Conservation (phyloP, 2,797 vertebrate genomes). For the Austrolebias charrua region DNA sequence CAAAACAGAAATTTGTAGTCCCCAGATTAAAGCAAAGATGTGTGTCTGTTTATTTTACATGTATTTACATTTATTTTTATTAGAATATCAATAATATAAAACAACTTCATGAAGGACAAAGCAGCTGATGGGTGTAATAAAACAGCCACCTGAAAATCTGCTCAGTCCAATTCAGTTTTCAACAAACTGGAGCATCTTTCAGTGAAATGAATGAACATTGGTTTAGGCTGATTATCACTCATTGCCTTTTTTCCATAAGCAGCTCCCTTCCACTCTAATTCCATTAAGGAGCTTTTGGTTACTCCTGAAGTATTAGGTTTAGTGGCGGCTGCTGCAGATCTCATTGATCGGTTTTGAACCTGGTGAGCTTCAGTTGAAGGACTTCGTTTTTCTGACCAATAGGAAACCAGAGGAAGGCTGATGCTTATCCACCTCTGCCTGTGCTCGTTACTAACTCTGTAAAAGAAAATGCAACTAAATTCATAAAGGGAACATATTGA, state of each 20-base stretch:
- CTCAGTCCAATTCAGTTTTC: neutral
- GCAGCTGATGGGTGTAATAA: too few relatives aligned
- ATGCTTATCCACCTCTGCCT: slow-evolving; percentile 6
- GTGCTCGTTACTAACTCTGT: slow-evolving; percentile 45
- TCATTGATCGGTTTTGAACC: slow-evolving; percentile 31
- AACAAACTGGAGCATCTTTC: slow-evolving; percentile 30
- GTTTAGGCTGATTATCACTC: neutral
- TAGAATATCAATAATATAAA: too few relatives aligned
- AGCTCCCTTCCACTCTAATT: slow-evolving; percentile 32
- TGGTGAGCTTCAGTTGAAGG: slow-evolving; percentile 25
- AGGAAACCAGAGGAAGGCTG: slow-evolving; percentile 2
- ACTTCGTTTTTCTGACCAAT: slow-evolving; percentile 19
- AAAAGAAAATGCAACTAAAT: slow-evolving; percentile 19
- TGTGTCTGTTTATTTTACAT: too few relatives aligned
- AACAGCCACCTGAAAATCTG: too few relatives aligned
- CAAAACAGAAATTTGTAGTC: too few relatives aligned
- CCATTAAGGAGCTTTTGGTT: slow-evolving; percentile 32
- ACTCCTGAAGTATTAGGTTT: slow-evolving; percentile 23
- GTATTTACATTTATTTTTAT: too few relatives aligned
- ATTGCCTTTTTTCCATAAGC: too few relatives aligned
- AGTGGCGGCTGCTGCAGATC: slow-evolving; percentile 18
- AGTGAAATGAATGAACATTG: slow-evolving; percentile 32
- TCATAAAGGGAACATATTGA: slow-evolving; percentile 33
- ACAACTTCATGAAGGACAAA: too few relatives aligned
- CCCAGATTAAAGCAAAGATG: too few relatives aligned